These are phyloP conservation scores for Drosophila nikananu DNA, from an alignment of 1,140 invertebrate genomes.

Conservation along the genomic window DNA sequence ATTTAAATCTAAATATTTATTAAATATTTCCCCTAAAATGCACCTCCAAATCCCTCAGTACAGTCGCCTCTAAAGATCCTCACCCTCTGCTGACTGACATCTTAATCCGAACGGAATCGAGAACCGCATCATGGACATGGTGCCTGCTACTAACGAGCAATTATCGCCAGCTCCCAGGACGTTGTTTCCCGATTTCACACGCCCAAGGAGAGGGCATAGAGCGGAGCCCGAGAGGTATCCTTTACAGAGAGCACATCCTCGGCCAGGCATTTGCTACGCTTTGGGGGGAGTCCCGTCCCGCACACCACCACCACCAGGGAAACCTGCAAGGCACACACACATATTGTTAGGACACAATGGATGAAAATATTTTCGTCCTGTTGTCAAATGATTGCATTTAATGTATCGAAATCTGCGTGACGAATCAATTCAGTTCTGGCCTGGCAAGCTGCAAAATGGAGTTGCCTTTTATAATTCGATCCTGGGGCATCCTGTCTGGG, in stretches of 20 bases:
- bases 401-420: constrained; percentile 84
- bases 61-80: constrained; percentile 5
- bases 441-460: constrained; percentile 52
- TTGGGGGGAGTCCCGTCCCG: constrained; percentile 73
- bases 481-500: constrained; percentile 60
- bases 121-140: constrained; percentile 54
- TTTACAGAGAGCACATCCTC: constrained; percentile 44
- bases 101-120: constrained; percentile 5
- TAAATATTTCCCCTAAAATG: neutral
- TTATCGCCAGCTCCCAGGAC: constrained; percentile 77
- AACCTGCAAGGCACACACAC: constrained; percentile 25
- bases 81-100: constrained; percentile 1
- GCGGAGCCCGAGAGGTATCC: constrained; percentile 21
- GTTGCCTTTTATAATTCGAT: constrained; percentile 77
- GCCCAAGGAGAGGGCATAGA: constrained; percentile 20
- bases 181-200: constrained; percentile 56
- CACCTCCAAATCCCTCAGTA: neutral
- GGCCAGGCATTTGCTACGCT: constrained; percentile 74
- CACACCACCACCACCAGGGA: constrained; percentile 10
- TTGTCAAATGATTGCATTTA: constrained; percentile 85
- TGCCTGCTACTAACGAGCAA: constrained; percentile 81
- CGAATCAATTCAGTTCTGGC: constrained; percentile 73
- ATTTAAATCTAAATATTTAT: neutral
- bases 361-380: constrained; percentile 85
- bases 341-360: constrained; percentile 82